Percentiles rank a stretch among this genome's conserved stretches.
Evolutionary conservation across 2,797 vertebrate species (phyloP).

Genomic region (Sylvilagus floridanus): DNA sequence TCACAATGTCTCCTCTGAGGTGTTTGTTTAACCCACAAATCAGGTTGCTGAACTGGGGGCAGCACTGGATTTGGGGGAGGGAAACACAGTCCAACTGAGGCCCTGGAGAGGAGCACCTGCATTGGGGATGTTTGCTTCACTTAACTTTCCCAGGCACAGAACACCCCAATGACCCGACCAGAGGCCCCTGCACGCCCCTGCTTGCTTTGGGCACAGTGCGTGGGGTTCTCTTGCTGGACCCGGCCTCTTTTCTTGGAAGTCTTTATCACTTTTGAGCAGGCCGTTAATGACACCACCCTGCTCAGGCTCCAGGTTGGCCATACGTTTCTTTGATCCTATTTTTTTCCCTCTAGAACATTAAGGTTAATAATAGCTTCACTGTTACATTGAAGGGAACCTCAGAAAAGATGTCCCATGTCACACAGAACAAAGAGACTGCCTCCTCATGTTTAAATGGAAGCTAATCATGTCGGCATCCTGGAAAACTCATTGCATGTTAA

Average conservation of each 20-base stretch:
- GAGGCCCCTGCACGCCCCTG: neutral
- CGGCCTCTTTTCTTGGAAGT: conserved; percentile 83
- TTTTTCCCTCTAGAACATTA: conserved; percentile 69
- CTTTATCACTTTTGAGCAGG: conserved; percentile 86
- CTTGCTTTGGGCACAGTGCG: conserved; percentile 81
- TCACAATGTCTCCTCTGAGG: conserved; percentile 80
- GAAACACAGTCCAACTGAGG: conserved; percentile 78
- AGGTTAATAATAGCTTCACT: conserved; percentile 80
- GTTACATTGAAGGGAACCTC: conserved; percentile 62
- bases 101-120: conserved; percentile 72
- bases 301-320: conserved; percentile 80
- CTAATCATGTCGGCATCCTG: conserved; percentile 51
- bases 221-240: conserved; percentile 84
- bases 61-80: conserved; percentile 74
- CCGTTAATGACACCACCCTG: conserved; percentile 81
- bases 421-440: conserved; percentile 60
- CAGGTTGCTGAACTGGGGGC: conserved; percentile 82
- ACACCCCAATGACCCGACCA: conserved; percentile 77
- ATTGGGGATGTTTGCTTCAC: conserved; percentile 48
- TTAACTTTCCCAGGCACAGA: conserved; percentile 72
- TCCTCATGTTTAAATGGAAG: conserved; percentile 62
- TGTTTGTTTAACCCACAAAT: conserved; percentile 75
- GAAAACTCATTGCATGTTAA: conserved; percentile 65
- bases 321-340: conserved; percentile 62
- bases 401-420: conserved; percentile 59